Percentiles rank a stretch among this genome's conserved stretches.
Conservation (phyloP, 2,797 vertebrate genomes). For the Schizopygopsis pylzovi region DNA sequence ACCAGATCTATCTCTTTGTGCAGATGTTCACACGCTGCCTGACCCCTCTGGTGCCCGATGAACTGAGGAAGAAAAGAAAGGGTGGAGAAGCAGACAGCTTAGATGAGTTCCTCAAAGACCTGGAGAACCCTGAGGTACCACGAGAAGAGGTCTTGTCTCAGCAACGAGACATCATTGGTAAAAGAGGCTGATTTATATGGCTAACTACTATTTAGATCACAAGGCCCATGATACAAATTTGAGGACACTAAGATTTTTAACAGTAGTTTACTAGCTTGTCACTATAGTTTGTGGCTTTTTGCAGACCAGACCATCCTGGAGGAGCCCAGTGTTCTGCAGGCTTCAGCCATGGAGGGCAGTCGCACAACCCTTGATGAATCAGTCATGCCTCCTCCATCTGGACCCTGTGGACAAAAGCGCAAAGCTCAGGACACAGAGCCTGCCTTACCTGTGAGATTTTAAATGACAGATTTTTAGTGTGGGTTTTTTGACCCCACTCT, state of each 20-base stretch:
- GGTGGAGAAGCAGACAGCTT: constrained; percentile 97
- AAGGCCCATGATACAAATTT: too few species aligned
- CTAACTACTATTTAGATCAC: background rate
- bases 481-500: background rate
- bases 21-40: constrained; percentile 99
- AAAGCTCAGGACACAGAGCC: constrained; percentile 89
- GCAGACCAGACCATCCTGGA: constrained; percentile 96
- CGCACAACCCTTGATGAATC: constrained; percentile 92
- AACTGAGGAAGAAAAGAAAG: constrained; percentile 95
- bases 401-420: constrained; percentile 89
- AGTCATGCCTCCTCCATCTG: constrained; percentile 93
- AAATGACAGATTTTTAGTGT: background rate
- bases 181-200: constrained; percentile 27
- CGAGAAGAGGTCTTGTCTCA: constrained; percentile 87
- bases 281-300: constrained; percentile 11
- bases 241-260: background rate
- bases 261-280: background rate
- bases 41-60: constrained; percentile 96
- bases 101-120: constrained; percentile 98
- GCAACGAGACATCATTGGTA: constrained; percentile 92
- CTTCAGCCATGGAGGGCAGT: constrained; percentile 92
- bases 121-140: constrained; percentile 98
- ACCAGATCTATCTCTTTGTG: background rate
- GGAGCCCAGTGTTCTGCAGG: constrained; percentile 92
- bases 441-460: constrained; percentile 83